A percentile compares a stretch with the other conserved stretches of the same genome.
These are phyloP conservation scores for Oncorhynchus keta DNA, from an alignment of 2,113 vertebrate species.

Conservation along the genomic window DNA sequence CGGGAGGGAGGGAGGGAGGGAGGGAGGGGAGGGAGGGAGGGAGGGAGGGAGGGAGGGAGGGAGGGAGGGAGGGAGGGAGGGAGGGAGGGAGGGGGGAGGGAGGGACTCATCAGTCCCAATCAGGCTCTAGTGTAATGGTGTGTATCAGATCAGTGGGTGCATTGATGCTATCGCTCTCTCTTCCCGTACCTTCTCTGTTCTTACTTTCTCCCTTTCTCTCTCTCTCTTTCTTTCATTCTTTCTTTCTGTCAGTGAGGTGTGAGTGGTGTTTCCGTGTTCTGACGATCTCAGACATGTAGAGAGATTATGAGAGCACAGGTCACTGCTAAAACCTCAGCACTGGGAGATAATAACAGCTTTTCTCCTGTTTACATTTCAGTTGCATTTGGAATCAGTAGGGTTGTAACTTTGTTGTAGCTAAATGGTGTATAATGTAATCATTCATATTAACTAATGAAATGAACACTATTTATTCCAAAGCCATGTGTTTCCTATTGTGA, in stretches of 20 bases:
- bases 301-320: constrained; percentile 23
- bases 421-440: not conserved
- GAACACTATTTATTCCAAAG: constrained; percentile 55
- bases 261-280: constrained; percentile 22
- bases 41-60: not conserved
- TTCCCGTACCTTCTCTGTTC: not conserved
- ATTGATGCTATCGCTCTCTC: constrained; percentile 46
- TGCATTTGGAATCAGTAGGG: not conserved
- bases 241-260: not conserved
- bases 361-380: constrained; percentile 8
- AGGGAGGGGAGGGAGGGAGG: constrained; percentile 3
- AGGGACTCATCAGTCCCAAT: constrained; percentile 31
- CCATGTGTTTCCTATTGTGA: constrained; percentile 81
- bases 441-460: not conserved
- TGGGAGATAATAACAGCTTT: constrained; percentile 14
- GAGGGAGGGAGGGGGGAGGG: constrained; percentile 18
- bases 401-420: not conserved
- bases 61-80: constrained; percentile 13
- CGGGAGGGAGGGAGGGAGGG: not conserved
- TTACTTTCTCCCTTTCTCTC: too few species aligned
- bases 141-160: constrained; percentile 23
- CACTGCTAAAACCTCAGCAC: not conserved
- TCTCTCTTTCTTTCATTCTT: not conserved
- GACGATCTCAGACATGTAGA: constrained; percentile 14
- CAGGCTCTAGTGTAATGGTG: constrained; percentile 28